Evolutionary conservation across 2,113 vertebrate species (phyloP).

Genomic region (Strigops habroptila): DNA sequence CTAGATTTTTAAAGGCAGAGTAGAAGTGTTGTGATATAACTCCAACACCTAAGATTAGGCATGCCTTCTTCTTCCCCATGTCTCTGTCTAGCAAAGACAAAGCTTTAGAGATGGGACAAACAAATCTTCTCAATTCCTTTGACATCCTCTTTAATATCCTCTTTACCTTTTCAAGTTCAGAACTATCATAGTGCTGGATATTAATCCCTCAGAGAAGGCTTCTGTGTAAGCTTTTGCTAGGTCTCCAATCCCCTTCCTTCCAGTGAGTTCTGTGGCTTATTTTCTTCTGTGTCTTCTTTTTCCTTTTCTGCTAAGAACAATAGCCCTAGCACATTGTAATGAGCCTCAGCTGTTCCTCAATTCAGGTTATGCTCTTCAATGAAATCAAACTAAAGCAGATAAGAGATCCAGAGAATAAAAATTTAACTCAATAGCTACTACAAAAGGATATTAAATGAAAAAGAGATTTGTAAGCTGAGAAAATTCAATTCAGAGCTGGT

Average conservation of each 20-base stretch:
- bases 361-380: conserved; percentile 1
- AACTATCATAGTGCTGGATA: neutral
- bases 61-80: fast-evolving
- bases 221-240: neutral
- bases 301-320: neutral
- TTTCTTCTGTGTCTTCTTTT: neutral
- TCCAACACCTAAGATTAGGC: neutral
- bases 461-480: neutral
- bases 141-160: neutral
- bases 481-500: neutral
- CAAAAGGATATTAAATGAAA: neutral
- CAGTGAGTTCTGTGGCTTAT: neutral
- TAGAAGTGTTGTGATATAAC: neutral
- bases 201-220: neutral
- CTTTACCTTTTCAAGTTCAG: neutral
- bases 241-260: neutral
- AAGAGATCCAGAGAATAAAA: conserved; percentile 2
- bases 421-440: neutral
- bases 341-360: neutral
- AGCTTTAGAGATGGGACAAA: neutral
- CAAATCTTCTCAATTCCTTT: neutral
- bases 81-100: neutral
- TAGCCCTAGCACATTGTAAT: neutral
- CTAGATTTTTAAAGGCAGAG: neutral
- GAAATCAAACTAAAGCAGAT: neutral